phyloP scores from a whole-genome alignment of 2,113 vertebrate species.

The Gopherus evgoodei region DNA sequence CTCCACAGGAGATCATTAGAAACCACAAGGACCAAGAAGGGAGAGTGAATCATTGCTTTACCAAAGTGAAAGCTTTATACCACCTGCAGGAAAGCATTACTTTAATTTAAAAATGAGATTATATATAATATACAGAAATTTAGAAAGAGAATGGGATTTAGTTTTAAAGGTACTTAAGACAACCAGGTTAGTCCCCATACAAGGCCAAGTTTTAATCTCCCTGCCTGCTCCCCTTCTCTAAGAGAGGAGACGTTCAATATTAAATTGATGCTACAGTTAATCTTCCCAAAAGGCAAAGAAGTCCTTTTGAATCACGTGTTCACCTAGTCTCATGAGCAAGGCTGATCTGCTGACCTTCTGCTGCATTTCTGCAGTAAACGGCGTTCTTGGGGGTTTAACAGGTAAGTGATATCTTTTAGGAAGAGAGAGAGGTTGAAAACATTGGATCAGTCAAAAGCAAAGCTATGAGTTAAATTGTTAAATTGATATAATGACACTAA shows the following conservation, averaged over 20 bases:
- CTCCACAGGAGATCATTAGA: not conserved
- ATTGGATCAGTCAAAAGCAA: not conserved
- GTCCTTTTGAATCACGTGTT: not conserved
- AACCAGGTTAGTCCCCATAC: not conserved
- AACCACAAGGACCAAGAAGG: not conserved
- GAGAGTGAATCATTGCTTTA: not conserved
- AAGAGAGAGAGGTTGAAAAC: not conserved
- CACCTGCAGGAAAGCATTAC: not conserved
- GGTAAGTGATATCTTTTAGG: not conserved
- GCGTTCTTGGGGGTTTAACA: not conserved
- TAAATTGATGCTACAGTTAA: not conserved
- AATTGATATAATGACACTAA: not conserved
- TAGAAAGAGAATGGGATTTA: not conserved
- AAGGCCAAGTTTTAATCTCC: not conserved
- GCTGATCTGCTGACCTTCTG: not conserved
- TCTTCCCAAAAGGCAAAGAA: not conserved
- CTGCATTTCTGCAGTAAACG: not conserved
- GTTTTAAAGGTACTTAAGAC: not conserved
- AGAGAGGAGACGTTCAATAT: not conserved
- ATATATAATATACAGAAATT: too few relatives aligned
- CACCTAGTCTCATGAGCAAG: not conserved
- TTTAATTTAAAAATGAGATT: not conserved
- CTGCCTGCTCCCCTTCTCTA: too few relatives aligned
- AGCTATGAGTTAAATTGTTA: fast-evolving
- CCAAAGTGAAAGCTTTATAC: not conserved